A percentile compares a stretch with the other conserved stretches of the same genome.
phyloP scores from a whole-genome alignment of 2,888 invertebrate genomes.

The Capitulum mitella region DNA sequence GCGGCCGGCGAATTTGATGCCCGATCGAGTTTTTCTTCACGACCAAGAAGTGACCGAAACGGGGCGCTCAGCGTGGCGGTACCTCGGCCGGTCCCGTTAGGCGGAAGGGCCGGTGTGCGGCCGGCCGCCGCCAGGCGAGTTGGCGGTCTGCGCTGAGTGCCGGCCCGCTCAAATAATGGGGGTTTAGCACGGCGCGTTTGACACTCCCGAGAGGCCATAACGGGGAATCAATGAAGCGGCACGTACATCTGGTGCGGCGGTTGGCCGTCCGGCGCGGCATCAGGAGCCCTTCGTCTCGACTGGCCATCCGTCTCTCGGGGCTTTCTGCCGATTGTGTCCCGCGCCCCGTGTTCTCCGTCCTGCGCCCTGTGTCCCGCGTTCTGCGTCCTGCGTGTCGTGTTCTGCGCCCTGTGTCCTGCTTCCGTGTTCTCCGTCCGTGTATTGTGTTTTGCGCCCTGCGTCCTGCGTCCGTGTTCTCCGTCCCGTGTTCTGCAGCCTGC shows the following conservation, averaged over 20 bases:
- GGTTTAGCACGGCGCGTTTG: neutral
- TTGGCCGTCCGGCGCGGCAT: neutral
- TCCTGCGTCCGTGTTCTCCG: no score
- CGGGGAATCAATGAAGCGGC: neutral
- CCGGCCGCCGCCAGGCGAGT: neutral
- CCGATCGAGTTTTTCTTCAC: slow-evolving; percentile 3
- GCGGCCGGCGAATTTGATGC: slow-evolving; percentile 10
- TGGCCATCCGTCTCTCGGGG: no score
- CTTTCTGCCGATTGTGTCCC: no score
- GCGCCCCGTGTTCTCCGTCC: no score
- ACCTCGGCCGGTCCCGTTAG: neutral
- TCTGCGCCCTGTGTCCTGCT: no score
- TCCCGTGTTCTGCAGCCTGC: no score
- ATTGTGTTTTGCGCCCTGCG: no score
- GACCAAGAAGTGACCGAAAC: neutral
- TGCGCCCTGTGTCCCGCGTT: no score
- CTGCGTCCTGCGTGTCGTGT: no score
- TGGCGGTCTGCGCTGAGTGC: neutral
- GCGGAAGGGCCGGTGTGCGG: neutral
- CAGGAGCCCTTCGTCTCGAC: no score
- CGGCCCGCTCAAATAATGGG: neutral
- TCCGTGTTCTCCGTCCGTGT: no score
- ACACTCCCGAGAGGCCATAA: neutral
- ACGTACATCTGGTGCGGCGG: neutral
- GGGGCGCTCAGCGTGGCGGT: neutral